Base-by-base conservation (phyloP, 1,140 invertebrate genomes). In the Lutraria rhynchaena region DNA sequence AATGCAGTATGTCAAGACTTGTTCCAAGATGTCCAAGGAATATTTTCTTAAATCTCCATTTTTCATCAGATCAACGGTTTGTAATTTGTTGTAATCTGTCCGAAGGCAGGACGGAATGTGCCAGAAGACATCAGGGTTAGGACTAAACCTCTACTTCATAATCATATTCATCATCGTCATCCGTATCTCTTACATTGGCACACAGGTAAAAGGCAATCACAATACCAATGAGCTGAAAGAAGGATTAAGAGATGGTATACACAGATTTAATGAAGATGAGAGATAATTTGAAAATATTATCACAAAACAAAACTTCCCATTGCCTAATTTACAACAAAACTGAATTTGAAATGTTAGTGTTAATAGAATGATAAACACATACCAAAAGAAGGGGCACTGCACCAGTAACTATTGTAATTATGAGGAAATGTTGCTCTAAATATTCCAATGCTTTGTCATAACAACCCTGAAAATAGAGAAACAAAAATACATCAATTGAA, bases 201-300 rank as follows among this genome's bases (percentile, higher is more conserved):
- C 77, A 81, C 17, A 81, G 77, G 67, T 81, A 81, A 44, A 81
- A 81, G 67, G 77, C 65, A 58, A 71, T 60, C 11, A 71, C 57
- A 19, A 81, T 60, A 51, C 65, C 67, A 60, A 70, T 71, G 65
- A 81, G 65, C 77, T 81, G 37, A 35, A 81, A 61, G 15, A 41
- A n/a, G n/a, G n/a, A n/a, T n/a, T n/a, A n/a, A n/a, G n/a, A n/a
- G n/a, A n/a, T n/a, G n/a, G n/a, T n/a, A n/a, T n/a, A n/a, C n/a
- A n/a, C n/a, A n/a, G n/a, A n/a, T n/a, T n/a, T n/a, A n/a, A n/a
- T n/a, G n/a, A n/a, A n/a, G n/a, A n/a, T n/a, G n/a, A n/a, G n/a
- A n/a, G n/a, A n/a, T n/a, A n/a, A n/a, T n/a, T n/a, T n/a, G n/a
- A n/a, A n/a, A n/a, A n/a, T n/a, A n/a, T n/a, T n/a, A n/a, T n/a